phyloP scores from a whole-genome alignment of 2,888 invertebrate genomes.

The Sesia bembeciformis region DNA sequence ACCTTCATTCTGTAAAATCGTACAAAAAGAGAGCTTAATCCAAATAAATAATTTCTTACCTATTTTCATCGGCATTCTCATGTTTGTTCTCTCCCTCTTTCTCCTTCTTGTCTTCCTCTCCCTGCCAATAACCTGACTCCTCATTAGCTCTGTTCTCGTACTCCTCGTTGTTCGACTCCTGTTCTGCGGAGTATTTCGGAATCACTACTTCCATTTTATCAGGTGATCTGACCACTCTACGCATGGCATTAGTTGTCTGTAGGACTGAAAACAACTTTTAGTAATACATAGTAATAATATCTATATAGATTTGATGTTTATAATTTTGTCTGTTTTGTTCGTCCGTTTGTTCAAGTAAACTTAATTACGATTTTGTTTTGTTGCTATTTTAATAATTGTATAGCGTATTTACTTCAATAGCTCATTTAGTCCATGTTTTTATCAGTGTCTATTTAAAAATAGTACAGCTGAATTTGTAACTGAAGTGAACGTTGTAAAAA shows the following conservation, averaged over 20 bases:
- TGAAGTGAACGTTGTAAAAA: no score
- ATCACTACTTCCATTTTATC: conserved; percentile 26
- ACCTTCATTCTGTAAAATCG: no score
- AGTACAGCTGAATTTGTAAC: no score
- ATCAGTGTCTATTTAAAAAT: no score
- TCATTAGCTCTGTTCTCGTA: conserved; percentile 18
- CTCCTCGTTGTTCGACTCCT: conserved; percentile 10
- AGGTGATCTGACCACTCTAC: conserved; percentile 22
- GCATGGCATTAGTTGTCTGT: conserved; percentile 2
- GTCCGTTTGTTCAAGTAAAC: no score
- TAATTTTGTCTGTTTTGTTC: no score
- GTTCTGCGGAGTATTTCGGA: conserved; percentile 18
- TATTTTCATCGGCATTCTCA: conserved; percentile 16
- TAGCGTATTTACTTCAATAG: no score
- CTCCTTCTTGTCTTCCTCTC: conserved; percentile 15
- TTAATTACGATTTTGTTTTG: no score
- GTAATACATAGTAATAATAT: not conserved
- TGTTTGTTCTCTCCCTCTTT: conserved; percentile 15
- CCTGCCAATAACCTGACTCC: conserved; percentile 24
- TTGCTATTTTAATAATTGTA: no score
- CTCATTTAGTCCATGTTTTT: no score
- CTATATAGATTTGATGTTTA: no score
- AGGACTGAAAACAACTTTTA: conserved; percentile 3
- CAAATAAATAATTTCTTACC: conserved; percentile 8
- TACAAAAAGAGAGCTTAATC: not conserved